phyloP scores from a whole-genome alignment of 2,113 vertebrate genomes.

The Gallinago jamesoni region DNA sequence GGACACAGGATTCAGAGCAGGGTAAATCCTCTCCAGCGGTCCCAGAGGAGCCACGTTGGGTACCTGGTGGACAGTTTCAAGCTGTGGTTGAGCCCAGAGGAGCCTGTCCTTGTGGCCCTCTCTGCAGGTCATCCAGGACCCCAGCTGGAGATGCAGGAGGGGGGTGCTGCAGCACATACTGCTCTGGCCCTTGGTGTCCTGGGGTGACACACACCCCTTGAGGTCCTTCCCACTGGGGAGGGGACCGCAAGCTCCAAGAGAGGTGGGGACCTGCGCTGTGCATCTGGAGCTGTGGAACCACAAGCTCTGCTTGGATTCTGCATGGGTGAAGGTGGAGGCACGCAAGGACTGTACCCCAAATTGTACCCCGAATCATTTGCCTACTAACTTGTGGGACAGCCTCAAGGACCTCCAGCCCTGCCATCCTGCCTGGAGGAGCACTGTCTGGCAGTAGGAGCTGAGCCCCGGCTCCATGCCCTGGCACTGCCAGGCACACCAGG shows the following conservation, averaged over 20 bases:
- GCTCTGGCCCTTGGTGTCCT: not conserved
- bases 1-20: not conserved
- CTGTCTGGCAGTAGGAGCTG: not conserved
- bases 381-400: not conserved
- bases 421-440: not conserved
- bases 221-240: fast-evolving
- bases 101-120: not conserved
- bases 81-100: not conserved
- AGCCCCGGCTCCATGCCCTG: not conserved
- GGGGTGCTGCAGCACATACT: not conserved
- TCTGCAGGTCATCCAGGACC: not conserved
- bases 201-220: not conserved
- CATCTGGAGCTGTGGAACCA: not conserved
- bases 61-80: not conserved
- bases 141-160: not conserved
- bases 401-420: not conserved
- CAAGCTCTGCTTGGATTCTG: not conserved
- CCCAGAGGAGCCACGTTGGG: not conserved
- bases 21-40: not conserved
- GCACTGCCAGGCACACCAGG: fast-evolving
- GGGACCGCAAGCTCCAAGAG: not conserved
- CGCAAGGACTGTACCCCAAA: not conserved
- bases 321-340: not conserved
- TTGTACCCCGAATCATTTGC: not conserved
- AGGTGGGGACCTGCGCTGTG: not conserved